Evolutionary conservation across 2,888 invertebrate species (phyloP).

Genomic region (Dryobota labecula): DNA sequence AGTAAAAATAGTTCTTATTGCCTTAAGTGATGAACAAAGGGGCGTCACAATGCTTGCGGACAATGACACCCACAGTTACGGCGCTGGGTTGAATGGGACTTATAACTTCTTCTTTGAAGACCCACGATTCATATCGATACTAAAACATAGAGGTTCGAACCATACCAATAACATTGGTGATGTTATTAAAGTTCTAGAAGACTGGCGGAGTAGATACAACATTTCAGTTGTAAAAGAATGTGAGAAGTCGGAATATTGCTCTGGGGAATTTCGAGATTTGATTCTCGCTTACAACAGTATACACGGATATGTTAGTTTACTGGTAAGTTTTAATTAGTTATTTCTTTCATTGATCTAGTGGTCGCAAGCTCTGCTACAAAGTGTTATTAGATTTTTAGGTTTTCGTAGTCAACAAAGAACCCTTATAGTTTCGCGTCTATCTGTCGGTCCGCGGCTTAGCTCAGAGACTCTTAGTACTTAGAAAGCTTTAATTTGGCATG

Average conservation of each 20-base stretch:
- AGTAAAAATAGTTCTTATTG: slow-evolving; percentile 21
- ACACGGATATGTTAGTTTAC: slow-evolving; percentile 95
- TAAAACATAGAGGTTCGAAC: slow-evolving; percentile 79
- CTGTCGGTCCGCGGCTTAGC: too few relatives aligned
- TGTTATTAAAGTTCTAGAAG: slow-evolving; percentile 81
- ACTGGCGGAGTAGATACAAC: slow-evolving; percentile 82
- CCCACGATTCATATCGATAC: slow-evolving; percentile 78
- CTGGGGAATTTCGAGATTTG: slow-evolving; percentile 90
- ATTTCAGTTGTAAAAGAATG: slow-evolving; percentile 84
- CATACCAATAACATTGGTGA: slow-evolving; percentile 79
- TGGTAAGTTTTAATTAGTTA: slow-evolving; percentile 89
- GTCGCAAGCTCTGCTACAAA: too few relatives aligned
- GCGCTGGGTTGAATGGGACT: slow-evolving; percentile 69
- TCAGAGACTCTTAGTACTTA: too few relatives aligned
- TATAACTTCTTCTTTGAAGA: slow-evolving; percentile 79
- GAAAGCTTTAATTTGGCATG: too few relatives aligned
- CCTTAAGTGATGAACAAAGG: slow-evolving; percentile 81
- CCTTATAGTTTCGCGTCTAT: too few relatives aligned
- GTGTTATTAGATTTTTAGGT: too few relatives aligned
- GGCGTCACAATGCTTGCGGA: slow-evolving; percentile 79
- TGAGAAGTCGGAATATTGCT: slow-evolving; percentile 89
- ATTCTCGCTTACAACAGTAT: slow-evolving; percentile 92
- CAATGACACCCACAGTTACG: slow-evolving; percentile 75
- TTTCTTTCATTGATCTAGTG: neutral
- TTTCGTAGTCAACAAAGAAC: too few relatives aligned